Conservation (phyloP, 2,113 vertebrate species). For the Lethenteron reissneri region DNA sequence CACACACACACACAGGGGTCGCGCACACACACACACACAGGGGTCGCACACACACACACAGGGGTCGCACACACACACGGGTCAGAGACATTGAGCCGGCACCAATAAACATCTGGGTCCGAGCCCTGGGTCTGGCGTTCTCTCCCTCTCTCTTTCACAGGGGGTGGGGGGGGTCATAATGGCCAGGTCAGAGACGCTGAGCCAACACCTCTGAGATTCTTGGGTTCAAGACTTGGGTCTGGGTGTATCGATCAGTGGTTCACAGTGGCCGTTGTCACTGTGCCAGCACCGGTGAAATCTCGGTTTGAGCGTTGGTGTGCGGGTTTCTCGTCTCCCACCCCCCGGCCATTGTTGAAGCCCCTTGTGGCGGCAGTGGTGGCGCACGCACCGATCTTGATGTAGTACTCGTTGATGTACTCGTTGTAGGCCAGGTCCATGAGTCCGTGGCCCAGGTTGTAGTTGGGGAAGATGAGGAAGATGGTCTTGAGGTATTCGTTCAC, state of each 20-base stretch:
- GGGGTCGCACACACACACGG: too few relatives aligned
- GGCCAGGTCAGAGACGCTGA: too few relatives aligned
- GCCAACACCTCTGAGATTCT: too few relatives aligned
- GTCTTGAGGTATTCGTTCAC: constrained; percentile 87
- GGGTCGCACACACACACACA: too few relatives aligned
- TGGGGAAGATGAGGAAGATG: constrained; percentile 84
- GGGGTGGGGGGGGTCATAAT: too few relatives aligned
- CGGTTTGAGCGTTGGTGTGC: background rate
- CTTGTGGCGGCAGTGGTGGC: background rate
- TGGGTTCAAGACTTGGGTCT: too few relatives aligned
- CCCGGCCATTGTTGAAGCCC: background rate
- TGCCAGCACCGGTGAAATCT: background rate
- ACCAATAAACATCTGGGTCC: too few relatives aligned
- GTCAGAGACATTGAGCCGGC: background rate
- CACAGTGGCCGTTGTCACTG: background rate
- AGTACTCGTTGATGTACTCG: constrained; percentile 86
- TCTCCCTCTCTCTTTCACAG: too few relatives aligned
- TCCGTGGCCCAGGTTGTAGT: constrained; percentile 91
- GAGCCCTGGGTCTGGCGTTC: too few relatives aligned
- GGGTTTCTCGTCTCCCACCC: background rate
- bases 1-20: too few relatives aligned
- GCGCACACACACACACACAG: too few relatives aligned
- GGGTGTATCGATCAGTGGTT: background rate
- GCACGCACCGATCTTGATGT: constrained; percentile 64
- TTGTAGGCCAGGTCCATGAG: constrained; percentile 98